phyloP scores from a whole-genome alignment of 2,888 invertebrate species.

The Salticus scenicus region DNA sequence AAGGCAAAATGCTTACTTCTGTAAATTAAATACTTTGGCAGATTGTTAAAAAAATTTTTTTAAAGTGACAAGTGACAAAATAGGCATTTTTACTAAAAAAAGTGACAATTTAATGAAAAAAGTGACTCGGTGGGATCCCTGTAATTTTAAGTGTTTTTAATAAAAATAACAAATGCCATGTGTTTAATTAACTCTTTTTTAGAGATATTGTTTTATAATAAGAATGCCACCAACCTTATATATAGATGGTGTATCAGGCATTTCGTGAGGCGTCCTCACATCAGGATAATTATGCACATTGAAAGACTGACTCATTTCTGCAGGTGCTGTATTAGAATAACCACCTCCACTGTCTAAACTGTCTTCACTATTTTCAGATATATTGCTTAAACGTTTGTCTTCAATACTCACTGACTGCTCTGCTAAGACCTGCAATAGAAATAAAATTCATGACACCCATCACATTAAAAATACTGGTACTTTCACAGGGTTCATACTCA shows the following conservation, averaged over 20 bases:
- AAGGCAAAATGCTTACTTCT: too few relatives aligned
- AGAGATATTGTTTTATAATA: too few relatives aligned
- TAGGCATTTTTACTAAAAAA: too few relatives aligned
- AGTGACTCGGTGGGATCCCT: too few relatives aligned
- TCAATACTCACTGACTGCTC: constrained; percentile 72
- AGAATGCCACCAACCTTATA: constrained; percentile 60
- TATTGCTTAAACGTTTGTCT: constrained; percentile 77
- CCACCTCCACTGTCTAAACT: constrained; percentile 76
- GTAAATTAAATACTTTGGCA: too few relatives aligned
- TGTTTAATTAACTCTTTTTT: too few relatives aligned
- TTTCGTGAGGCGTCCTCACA: constrained; percentile 57
- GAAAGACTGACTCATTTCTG: constrained; percentile 69
- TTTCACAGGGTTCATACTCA: too few relatives aligned
- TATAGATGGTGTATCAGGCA: constrained; percentile 52
- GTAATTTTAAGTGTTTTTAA: too few relatives aligned
- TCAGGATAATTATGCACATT: constrained; percentile 65
- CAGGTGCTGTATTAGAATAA: constrained; percentile 75
- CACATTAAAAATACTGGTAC: not conserved
- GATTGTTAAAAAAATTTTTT: too few relatives aligned
- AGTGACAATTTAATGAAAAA: too few relatives aligned
- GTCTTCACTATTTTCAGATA: constrained; percentile 77
- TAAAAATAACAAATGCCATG: too few relatives aligned
- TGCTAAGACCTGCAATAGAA: constrained; percentile 56
- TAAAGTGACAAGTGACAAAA: too few relatives aligned
- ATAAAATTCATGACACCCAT: not conserved